Base-by-base conservation (phyloP, 2,888 invertebrate species). In the Hirtodrosophila alboralis region DNA sequence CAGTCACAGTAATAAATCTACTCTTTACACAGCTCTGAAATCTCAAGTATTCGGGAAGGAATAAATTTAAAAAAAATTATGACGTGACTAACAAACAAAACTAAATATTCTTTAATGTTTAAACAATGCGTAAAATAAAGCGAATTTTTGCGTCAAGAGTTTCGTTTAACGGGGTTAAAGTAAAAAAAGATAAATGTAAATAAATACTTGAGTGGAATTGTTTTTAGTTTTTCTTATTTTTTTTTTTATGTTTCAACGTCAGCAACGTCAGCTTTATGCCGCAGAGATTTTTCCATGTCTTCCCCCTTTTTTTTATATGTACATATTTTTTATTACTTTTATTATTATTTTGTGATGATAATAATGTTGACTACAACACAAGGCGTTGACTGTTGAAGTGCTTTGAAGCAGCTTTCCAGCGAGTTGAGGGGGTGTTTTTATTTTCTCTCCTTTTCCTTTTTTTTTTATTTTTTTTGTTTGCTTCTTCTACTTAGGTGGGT, bases 301-400 rank as follows among this genome's bases (percentile, higher is more conserved):
- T 45, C 13, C 27, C 40, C 49, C 10, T 57, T 16, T 38, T 18
- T 18, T 18, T 5, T 18, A 1, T 5, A 5, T 5, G 1, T 18
- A 4, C 13, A 13, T 27, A 6, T 38, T 38, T 51, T 38, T 49
- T 27, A 13, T 27, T 52, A 16, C 40, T 27, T 26, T 21, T 37
- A 12, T 47, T 47, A 41, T 36, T 38, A 1, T 47, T 23, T 12
- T 26, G 48, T 59, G 60, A 45, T 59, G 60, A 51, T 66, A 59
- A 70, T 54, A 61, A 45, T 62, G 58, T 72, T 75, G 60, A 47
- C 59, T 47, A 34, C 21, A 14, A 33, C 43, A 38, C 54, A 65
- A 77, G 76, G 76, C 69, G 84, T 83, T 69, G 76, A 77, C 80
- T 83, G 76, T 53, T 54, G 12, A 66, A 75, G 83, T 62, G 40